These are phyloP conservation scores for Saccostrea cuccullata DNA, from an alignment of 1,140 invertebrate genomes.

Conservation along the genomic window DNA sequence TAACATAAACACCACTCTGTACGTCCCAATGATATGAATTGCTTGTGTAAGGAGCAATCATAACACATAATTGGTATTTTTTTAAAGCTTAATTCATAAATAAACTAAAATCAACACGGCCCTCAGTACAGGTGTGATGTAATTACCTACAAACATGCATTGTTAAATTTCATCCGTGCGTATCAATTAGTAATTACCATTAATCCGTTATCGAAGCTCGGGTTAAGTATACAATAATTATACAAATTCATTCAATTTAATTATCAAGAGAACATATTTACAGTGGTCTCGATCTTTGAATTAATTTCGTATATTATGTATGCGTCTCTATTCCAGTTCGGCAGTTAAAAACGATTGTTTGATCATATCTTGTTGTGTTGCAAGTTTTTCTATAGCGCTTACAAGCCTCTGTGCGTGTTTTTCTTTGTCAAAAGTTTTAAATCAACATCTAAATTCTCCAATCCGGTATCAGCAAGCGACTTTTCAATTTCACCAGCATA, in stretches of 20 bases:
- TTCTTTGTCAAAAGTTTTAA: background rate
- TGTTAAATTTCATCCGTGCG: too few species aligned
- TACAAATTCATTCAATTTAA: background rate
- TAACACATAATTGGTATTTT: too few species aligned
- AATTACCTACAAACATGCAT: too few species aligned
- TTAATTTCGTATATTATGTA: background rate
- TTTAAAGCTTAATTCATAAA: too few species aligned
- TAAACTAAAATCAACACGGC: too few species aligned
- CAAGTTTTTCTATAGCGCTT: background rate
- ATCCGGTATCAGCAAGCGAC: background rate
- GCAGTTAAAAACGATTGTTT: background rate
- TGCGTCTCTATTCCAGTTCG: background rate
- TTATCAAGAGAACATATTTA: background rate
- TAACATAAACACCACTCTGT: too few species aligned
- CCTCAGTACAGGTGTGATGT: too few species aligned
- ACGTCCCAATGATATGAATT: too few species aligned
- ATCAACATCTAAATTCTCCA: background rate
- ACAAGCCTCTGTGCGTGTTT: background rate
- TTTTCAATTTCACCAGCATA: too few species aligned
- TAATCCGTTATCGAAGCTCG: too few species aligned
- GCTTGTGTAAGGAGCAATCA: too few species aligned
- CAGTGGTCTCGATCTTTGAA: background rate
- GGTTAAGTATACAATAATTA: background rate
- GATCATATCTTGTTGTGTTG: background rate
- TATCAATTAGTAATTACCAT: too few species aligned